A percentile compares a stretch with the other conserved stretches of the same genome.
Conservation (phyloP, 2,797 vertebrate species). For the Chelonia mydas region DNA sequence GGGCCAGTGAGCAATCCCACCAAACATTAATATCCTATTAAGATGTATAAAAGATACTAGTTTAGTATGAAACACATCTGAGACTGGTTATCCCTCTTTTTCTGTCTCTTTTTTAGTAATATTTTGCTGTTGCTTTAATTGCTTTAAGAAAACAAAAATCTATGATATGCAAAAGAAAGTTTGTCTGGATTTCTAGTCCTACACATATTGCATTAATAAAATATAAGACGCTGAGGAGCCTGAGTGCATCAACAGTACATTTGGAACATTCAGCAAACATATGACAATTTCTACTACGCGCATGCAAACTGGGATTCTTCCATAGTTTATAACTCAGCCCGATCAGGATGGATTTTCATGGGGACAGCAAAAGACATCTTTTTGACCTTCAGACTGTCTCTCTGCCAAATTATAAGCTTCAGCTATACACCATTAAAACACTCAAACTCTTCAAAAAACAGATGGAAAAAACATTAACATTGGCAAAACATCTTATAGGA, state of each 20-base stretch:
- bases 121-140: not conserved
- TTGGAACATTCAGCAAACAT: not conserved
- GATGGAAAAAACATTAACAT: constrained; percentile 9
- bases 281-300: not conserved
- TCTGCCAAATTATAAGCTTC: constrained; percentile 17
- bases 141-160: not conserved
- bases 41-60: not conserved
- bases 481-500: not conserved
- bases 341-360: constrained; percentile 18
- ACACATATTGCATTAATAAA: not conserved
- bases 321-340: not conserved
- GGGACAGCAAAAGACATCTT: not conserved
- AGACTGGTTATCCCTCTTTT: not conserved
- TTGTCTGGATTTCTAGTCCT: not conserved
- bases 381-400: not conserved
- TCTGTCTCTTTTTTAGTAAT: not conserved
- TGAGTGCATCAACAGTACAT: not conserved
- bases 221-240: not conserved
- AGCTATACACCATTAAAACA: constrained; percentile 3
- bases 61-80: not conserved
- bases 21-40: constrained; percentile 12
- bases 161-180: not conserved
- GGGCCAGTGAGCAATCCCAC: not conserved
- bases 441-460: constrained; percentile 23
- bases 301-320: not conserved